Evolutionary conservation across 2,797 vertebrate genomes (phyloP), one percentile per base, ranked within the genome.

Genomic region (Myiotriccus ornatus): DNA sequence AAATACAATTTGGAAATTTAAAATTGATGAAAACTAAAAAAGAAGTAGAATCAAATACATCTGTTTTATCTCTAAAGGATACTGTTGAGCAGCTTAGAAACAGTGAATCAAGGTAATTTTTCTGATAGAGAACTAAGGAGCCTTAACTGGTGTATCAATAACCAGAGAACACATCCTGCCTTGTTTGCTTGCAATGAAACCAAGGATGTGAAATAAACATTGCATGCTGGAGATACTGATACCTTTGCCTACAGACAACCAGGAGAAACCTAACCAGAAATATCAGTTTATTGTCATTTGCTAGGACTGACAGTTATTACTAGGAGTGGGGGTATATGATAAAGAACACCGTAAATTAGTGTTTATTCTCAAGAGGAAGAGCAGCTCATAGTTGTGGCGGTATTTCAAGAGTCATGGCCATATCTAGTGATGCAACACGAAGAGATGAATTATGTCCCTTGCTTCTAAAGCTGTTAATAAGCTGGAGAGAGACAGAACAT

Each of bases 291-390:
- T 28, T 87, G 70, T 80, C 67, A 70, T 79, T 94, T 89, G 47
- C 57, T 67, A 84, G 68, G 94, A 92, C 57, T 94, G 73, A 50
- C 50, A 87, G 63, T 85, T 94, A 87, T n/a, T 77, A 57, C 56
- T 71, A 60, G 55, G 17, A 75, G 15, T 7, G 87, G 17, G 19
- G 24, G 41, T 60, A n/a, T 3, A 2, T 52, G 34, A 76, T 59
- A 69, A 86, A 85, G 57, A 62, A 34, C 24, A 53, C 18, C 37
- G 6, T 53, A 73, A 91, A 87, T 73, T 39, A 78, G 79, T 15
- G 67, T 73, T 50, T 39, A 35, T 88, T 93, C 67, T 92, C 34
- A 60, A 60, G 47, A 18, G 28, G 46, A 92, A 37, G 49, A 67
- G 6, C 56, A 86, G 39, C 27, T 93, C 76, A 63, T 46, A 52